Evolutionary conservation across 2,113 vertebrate species (phyloP).

Genomic region (Danio rerio): GRCz12tu NC_133196.1:17544501-17545000

Average conservation of each 20-base stretch:
- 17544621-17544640: background rate
- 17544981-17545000: too few relatives aligned
- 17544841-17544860: background rate
- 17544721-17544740: background rate
- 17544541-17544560: rapidly evolving
- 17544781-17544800: background rate
- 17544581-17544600: background rate
- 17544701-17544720: background rate
- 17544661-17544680: background rate
- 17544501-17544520: background rate
- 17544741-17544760: background rate
- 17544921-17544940: too few relatives aligned
- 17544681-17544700: background rate
- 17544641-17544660: background rate
- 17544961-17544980: background rate
- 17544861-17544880: too few relatives aligned
- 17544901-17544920: background rate
- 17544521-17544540: background rate
- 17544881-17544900: background rate
- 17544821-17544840: too few relatives aligned
- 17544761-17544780: background rate
- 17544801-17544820: background rate
- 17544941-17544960: too few relatives aligned
- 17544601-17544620: background rate
- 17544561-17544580: background rate